Percentiles rank a stretch among this genome's conserved stretches.
Evolutionary conservation across 2,113 vertebrate genomes (phyloP).

Genomic region (Melanerpes aurifrons): DNA sequence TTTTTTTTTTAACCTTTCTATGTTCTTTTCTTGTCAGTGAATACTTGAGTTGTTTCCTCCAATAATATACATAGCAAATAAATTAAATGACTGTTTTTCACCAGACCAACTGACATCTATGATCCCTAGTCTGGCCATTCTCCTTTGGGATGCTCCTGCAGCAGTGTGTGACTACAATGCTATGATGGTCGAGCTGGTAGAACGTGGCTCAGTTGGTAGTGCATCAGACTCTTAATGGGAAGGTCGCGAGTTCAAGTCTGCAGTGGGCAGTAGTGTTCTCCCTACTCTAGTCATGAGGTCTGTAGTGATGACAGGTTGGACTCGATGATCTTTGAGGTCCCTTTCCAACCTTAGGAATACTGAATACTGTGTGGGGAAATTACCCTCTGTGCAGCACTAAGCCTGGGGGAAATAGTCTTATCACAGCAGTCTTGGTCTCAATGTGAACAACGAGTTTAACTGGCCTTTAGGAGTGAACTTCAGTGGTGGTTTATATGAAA

Average conservation of each 20-base stretch:
- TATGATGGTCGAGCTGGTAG: background rate
- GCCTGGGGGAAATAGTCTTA: background rate
- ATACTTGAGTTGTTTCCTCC: background rate
- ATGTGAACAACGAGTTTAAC: background rate
- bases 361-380: background rate
- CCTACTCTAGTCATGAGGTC: too few species aligned
- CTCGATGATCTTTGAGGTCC: too few species aligned
- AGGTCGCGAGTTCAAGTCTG: too few species aligned
- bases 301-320: too few species aligned
- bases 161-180: rapidly evolving
- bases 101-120: background rate
- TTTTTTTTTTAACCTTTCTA: background rate
- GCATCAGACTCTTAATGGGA: too few species aligned
- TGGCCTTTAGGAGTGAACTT: background rate
- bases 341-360: too few species aligned
- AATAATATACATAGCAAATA: background rate
- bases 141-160: background rate
- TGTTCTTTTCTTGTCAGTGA: background rate
- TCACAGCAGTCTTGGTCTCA: background rate
- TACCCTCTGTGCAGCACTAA: background rate
- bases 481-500: background rate
- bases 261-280: too few species aligned
- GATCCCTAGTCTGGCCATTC: background rate
- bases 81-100: background rate
- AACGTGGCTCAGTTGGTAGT: too few species aligned